phyloP scores from a whole-genome alignment of 2,797 vertebrate genomes.

The Tympanoctomys barrerae region DNA sequence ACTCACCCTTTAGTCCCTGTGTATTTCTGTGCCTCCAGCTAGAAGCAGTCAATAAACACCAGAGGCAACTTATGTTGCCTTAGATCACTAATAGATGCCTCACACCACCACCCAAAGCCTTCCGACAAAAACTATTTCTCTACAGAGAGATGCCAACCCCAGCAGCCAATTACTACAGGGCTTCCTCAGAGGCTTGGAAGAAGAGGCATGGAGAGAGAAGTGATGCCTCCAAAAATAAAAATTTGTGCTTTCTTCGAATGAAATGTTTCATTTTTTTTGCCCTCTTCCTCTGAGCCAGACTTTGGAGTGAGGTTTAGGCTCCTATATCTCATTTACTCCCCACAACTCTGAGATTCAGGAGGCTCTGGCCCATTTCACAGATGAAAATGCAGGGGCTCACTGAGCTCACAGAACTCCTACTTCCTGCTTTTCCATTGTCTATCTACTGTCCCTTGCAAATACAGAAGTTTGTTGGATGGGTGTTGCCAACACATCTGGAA shows the following conservation, averaged over 20 bases:
- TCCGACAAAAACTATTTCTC: constrained; percentile 75
- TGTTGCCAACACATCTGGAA: neutral
- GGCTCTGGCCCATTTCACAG: constrained; percentile 45
- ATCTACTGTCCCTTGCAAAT: neutral
- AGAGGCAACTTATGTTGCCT: constrained; percentile 81
- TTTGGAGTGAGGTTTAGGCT: neutral
- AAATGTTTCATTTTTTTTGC: neutral
- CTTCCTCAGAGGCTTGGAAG: constrained; percentile 45
- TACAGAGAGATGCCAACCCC: constrained; percentile 70
- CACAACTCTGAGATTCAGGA: neutral
- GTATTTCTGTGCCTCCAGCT: constrained; percentile 77
- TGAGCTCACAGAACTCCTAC: neutral
- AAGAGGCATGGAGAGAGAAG: constrained; percentile 24
- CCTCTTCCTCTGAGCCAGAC: neutral
- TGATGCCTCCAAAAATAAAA: constrained; percentile 25
- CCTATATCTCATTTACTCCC: neutral
- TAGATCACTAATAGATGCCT: constrained; percentile 81
- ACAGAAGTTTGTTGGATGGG: neutral
- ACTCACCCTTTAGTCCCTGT: constrained; percentile 76
- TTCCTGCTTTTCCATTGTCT: neutral
- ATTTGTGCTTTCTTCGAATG: neutral
- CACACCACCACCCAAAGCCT: constrained; percentile 67
- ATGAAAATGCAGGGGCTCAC: neutral
- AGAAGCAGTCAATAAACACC: constrained; percentile 82
- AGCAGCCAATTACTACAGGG: constrained; percentile 70